Evolutionary conservation across 2,888 invertebrate species (phyloP), one percentile per base, ranked within the genome.

Genomic region (Dilophus febrilis): DNA sequence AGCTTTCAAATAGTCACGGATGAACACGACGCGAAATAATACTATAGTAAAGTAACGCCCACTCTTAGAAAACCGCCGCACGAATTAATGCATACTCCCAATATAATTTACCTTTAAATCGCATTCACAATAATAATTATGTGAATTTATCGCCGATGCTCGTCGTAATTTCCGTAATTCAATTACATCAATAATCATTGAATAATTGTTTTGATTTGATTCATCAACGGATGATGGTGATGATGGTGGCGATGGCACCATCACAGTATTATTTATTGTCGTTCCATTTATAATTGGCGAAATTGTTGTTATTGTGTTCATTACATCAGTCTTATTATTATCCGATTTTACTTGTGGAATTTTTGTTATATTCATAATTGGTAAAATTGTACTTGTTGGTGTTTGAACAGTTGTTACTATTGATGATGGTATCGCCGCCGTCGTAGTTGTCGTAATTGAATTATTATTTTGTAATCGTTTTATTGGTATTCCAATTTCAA

Each of bases 81-180:
- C n/a, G n/a, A n/a, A n/a, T n/a, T n/a, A n/a, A n/a, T n/a, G n/a
- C n/a, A n/a, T n/a, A n/a, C n/a, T n/a, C n/a, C n/a, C n/a, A n/a
- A n/a, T 8, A 11, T 35, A 34, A 49, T 47, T 55, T 58, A 70
- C 70, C 51, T 59, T 65, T 35, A 72, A 52, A 57, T 77, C 70
- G 48, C 76, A 76, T 32, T 62, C 52, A 48, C 76, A 76, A 42
- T 61, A 58, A 31, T 64, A 58, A 14, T 50, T 41, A 4, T 47
- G 49, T 13, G n/a, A n/a, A n/a, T n/a, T n/a, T n/a, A n/a, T n/a
- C n/a, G n/a, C n/a, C n/a, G n/a, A n/a, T n/a, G n/a, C n/a, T n/a
- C n/a, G n/a, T 44, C 40, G 43, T 41, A 40, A 37, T 44, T 40
- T 40, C 17, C 35, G 16, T 18, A 17, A 43, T 31, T 10, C 38